phyloP scores from a whole-genome alignment of 2,888 invertebrate genomes.

The Apeira syringaria region DNA sequence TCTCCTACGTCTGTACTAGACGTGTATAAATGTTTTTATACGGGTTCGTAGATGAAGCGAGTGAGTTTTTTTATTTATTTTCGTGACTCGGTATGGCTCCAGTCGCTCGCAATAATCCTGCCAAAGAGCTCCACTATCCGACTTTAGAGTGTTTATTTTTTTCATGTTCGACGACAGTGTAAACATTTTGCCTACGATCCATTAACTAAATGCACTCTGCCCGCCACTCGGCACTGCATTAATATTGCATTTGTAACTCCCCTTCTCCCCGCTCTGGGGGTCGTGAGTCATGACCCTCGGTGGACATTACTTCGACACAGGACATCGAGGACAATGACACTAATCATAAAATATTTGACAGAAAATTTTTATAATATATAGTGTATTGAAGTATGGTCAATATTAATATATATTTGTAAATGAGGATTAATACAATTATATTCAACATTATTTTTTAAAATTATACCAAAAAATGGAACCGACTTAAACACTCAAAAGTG shows the following conservation, averaged over 20 bases:
- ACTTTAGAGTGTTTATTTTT: conserved; percentile 56
- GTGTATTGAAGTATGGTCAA: too few relatives aligned
- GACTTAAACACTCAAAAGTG: too few relatives aligned
- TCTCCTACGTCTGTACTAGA: conserved; percentile 68
- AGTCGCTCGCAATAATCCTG: conserved; percentile 65
- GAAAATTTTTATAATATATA: too few relatives aligned
- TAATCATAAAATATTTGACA: too few relatives aligned
- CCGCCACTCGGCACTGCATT: conserved; percentile 80
- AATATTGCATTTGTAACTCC: conserved; percentile 85
- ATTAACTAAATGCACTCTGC: conserved; percentile 80
- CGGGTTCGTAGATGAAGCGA: conserved; percentile 56
- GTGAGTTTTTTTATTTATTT: conserved; percentile 67
- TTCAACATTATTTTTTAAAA: too few relatives aligned
- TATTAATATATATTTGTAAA: too few relatives aligned
- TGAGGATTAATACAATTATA: too few relatives aligned
- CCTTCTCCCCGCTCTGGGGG: conserved; percentile 41
- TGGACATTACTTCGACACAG: conserved; percentile 39
- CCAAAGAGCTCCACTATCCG: conserved; percentile 64
- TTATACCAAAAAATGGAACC: too few relatives aligned
- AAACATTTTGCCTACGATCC: conserved; percentile 78
- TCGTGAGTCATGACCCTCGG: conserved; percentile 46
- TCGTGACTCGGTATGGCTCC: conserved; percentile 56
- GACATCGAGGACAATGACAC: conserved; percentile 20
- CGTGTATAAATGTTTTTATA: conserved; percentile 73
- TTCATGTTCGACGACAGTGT: conserved; percentile 64